Base-by-base conservation (phyloP, 2,113 vertebrate species). In the Trochalopteron elliotii region DNA sequence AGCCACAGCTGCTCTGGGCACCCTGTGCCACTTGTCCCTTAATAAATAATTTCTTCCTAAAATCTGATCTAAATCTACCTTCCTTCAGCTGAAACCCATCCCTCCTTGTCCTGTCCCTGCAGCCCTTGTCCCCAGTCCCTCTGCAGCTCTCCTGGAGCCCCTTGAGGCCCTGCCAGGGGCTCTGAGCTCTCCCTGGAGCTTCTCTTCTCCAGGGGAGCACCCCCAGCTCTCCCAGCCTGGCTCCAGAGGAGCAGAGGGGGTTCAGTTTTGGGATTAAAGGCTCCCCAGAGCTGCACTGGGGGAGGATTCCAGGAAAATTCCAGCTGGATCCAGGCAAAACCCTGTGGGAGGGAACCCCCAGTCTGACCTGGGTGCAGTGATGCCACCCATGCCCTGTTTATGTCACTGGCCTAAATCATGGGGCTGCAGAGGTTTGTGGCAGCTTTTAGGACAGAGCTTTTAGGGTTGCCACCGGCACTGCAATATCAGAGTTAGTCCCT, bases 321-420 rank as follows among this genome's bases (percentile, higher is more conserved):
- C 74, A 42, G 18, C 35, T 24, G 79, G 35, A 63, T 50, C 39
- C 47, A n/a, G 39, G 20, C 22, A 45, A 64, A 59, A 3, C 30
- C 22, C 1, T 1, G 4, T 13, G 1, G 20, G 15, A 21, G 2
- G 69, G 35, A 11, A 21, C 20, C 21, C 57, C 14, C 13, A 15
- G 0, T 45, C 30, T 24, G 39, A 5, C 8, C 47, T 25, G 10
- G 27, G 30, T 19, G 8, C 37, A 57, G n/a, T 1, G 56, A 11
- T 83, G 71, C 45, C 13, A 11, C 24, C 68, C 24, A 2, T 45
- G 30, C 21, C 30, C 31, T 33, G 12, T 24, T 78, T 47, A 12
- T 75, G 33, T 57, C 12, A 45, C 52, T 6, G 12, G 11, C 8
- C 19, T 16, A 5, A 35, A 9, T 8, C 15, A 6, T 17, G n/a